Conservation (phyloP, 2,113 vertebrate genomes). For the Neodontobutis hainanensis region DNA sequence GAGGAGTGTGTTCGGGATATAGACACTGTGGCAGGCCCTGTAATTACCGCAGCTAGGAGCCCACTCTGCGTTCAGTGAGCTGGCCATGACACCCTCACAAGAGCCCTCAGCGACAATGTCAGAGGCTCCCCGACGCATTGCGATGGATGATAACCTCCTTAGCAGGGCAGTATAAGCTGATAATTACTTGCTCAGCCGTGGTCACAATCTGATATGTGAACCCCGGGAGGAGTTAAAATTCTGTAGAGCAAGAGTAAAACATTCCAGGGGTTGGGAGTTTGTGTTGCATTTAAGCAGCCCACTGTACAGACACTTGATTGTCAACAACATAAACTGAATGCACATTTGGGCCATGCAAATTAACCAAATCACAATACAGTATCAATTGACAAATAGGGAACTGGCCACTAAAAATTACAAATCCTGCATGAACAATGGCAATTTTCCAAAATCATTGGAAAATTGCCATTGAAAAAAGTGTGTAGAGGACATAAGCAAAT, state of each 20-base stretch:
- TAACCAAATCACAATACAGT: no score
- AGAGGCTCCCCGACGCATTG: not conserved
- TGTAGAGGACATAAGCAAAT: no score
- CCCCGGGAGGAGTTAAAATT: slow-evolving; percentile 46
- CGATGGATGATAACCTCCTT: slow-evolving; percentile 34
- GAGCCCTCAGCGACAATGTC: slow-evolving; percentile 32
- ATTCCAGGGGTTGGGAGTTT: slow-evolving; percentile 47
- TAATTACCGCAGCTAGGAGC: slow-evolving; percentile 49
- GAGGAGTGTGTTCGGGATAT: not conserved
- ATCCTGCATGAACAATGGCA: no score
- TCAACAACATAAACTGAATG: no score
- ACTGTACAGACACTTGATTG: slow-evolving; percentile 13
- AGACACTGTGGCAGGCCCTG: not conserved
- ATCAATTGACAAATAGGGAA: no score
- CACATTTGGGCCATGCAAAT: no score
- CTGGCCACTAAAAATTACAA: no score
- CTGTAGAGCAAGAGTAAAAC: slow-evolving; percentile 40
- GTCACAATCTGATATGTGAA: slow-evolving; percentile 44
- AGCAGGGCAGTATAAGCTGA: slow-evolving; percentile 38
- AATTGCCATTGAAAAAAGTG: no score
- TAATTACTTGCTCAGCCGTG: slow-evolving; percentile 54
- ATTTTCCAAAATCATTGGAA: no score
- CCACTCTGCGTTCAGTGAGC: slow-evolving; percentile 27
- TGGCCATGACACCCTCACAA: slow-evolving; percentile 24
- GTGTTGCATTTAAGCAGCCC: slow-evolving; percentile 46